Evolutionary conservation across 2,888 invertebrate genomes (phyloP), one percentile per base, ranked within the genome.

Genomic region (Mylabris sibirica): DNA sequence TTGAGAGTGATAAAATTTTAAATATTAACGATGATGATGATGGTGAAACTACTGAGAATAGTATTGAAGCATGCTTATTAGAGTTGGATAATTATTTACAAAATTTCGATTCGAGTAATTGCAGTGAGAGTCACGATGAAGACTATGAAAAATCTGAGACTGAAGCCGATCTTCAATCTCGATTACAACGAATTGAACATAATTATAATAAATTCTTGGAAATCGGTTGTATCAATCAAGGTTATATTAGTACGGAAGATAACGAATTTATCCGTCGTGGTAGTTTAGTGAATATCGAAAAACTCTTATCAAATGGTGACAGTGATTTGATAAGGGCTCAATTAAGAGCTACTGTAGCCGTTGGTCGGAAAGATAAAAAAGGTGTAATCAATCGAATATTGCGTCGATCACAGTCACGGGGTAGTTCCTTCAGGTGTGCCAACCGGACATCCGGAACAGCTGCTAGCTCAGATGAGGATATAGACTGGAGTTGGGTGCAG

Each of bases 31-130:
- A 44, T 38, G 65, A 68, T 72, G 72, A 44, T 34, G 65, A 68
- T 72, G 72, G 73, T 35, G 69, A 73, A 12, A 22, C 26, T 35
- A 63, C 67, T 17, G 64, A 71, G n/a, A 66, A 66, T 62, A 70
- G 64, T 14, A 81, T 87, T 17, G 86, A 87, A 74, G 85, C 86
- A 62, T 88, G 87, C 75, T 80, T 88, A 20, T 80, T 85, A 74
- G 88, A 88, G 70, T 78, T 88, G 74, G 88, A 88, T 79, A 86
- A 86, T 72, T 88, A 88, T 78, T 78, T 88, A 53, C 85, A 85
- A 71, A 82, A 84, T 66, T 82, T 87, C 71, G 88, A 88, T 66
- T 74, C 77, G 30, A 76, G 73, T 66, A 66, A 64, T 22, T 72
- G 70, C 41, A 74, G 71, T 59, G 70, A 74, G 38, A 63, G 60